Percentiles rank a stretch among this genome's conserved stretches.
Evolutionary conservation across 2,888 invertebrate species (phyloP).

Genomic region (Carcina quercana): DNA sequence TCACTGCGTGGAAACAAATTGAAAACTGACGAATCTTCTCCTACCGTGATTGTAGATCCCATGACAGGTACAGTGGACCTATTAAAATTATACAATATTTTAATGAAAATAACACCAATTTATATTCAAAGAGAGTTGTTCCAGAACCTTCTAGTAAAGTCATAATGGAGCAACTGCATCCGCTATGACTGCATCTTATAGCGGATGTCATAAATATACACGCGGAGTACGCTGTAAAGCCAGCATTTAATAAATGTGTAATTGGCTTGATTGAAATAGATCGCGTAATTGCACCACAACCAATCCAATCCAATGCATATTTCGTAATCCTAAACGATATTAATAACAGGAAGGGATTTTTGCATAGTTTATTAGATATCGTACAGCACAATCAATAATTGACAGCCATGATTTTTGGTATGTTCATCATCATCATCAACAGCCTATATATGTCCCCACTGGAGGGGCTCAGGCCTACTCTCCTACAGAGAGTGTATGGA

Average conservation of each 20-base stretch:
- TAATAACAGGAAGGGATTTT: no score
- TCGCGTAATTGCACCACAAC: no score
- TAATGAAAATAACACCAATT: not conserved
- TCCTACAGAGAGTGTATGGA: no score
- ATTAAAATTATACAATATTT: not conserved
- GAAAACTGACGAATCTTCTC: not conserved
- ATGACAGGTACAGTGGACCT: not conserved
- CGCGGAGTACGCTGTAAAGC: not conserved
- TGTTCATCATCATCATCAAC: no score
- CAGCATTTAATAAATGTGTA: conserved; percentile 4
- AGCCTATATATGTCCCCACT: no score
- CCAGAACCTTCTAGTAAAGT: not conserved
- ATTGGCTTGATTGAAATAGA: conserved; percentile 15
- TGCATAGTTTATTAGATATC: no score
- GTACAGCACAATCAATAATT: no score
- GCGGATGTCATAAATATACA: conserved; percentile 9
- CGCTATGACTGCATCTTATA: conserved; percentile 2
- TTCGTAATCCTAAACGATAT: no score
- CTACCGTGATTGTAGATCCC: not conserved
- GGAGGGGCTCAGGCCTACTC: no score
- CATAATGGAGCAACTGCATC: not conserved
- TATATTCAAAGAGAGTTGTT: not conserved
- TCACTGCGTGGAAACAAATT: no score
- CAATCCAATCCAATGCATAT: no score
- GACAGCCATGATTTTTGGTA: no score